These are phyloP conservation scores for Xiphophorus maculatus DNA, from an alignment of 2,113 vertebrate species.

Conservation along the genomic window DNA sequence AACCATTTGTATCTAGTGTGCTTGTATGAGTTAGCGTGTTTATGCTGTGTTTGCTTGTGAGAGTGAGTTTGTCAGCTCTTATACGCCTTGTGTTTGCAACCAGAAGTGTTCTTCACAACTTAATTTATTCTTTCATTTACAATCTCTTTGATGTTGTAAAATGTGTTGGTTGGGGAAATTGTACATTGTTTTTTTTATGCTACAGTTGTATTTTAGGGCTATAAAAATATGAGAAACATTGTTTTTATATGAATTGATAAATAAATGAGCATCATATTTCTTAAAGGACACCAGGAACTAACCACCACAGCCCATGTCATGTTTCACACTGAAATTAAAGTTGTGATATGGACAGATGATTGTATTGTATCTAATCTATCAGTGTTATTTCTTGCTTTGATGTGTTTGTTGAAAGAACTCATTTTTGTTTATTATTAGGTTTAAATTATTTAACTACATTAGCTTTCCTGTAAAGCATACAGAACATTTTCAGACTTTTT, in stretches of 20 bases:
- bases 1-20: constrained; percentile 29
- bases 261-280: constrained; percentile 77
- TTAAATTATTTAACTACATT: constrained; percentile 78
- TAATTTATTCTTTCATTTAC: constrained; percentile 82
- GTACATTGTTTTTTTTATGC: constrained; percentile 75
- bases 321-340: constrained; percentile 43
- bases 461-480: constrained; percentile 51
- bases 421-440: constrained; percentile 23
- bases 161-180: constrained; percentile 60
- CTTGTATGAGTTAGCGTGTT: constrained; percentile 3
- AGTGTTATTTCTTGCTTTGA: constrained; percentile 57
- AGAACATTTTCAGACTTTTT: constrained; percentile 27
- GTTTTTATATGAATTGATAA: constrained; percentile 72
- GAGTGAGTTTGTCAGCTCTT: constrained; percentile 57
- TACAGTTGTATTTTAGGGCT: constrained; percentile 81
- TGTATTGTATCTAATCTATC: constrained; percentile 52
- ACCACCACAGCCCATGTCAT: constrained; percentile 56
- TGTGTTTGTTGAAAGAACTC: constrained; percentile 42
- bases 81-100: constrained; percentile 24
- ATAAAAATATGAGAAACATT: constrained; percentile 66
- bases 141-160: constrained; percentile 69
- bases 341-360: constrained; percentile 38
- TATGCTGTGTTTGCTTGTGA: not conserved
- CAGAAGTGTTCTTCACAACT: constrained; percentile 46
- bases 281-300: constrained; percentile 66